phyloP scores from a whole-genome alignment of 2,797 vertebrate genomes.

The Miichthys miiuy region DNA sequence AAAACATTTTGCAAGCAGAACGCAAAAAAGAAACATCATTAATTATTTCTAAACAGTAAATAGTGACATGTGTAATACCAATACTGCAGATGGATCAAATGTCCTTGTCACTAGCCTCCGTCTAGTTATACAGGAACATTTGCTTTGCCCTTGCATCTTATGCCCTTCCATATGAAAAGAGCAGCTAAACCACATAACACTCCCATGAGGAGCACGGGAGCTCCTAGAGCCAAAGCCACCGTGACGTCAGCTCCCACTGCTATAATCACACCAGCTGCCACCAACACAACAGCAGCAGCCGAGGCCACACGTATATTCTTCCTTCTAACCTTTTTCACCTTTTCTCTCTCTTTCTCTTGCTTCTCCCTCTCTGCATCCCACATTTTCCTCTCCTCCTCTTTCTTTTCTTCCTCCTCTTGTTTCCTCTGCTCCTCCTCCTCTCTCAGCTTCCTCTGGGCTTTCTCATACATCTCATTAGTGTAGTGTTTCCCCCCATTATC shows the following conservation, averaged over 20 bases:
- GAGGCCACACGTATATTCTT: constrained; percentile 68
- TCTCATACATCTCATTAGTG: constrained; percentile 81
- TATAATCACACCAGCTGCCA: constrained; percentile 72
- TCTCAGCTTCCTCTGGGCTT: constrained; percentile 73
- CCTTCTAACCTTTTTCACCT: constrained; percentile 59
- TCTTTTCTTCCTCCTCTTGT: constrained; percentile 73
- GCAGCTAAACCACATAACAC: constrained; percentile 69
- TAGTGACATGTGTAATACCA: not conserved
- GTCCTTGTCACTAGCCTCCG: constrained; percentile 12
- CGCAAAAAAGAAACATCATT: constrained; percentile 5
- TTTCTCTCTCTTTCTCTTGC: constrained; percentile 61
- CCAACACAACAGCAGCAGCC: constrained; percentile 66
- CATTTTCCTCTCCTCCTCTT: constrained; percentile 74
- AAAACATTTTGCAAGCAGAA: not conserved
- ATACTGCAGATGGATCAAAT: not conserved
- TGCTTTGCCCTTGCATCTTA: constrained; percentile 67
- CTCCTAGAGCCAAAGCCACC: constrained; percentile 78
- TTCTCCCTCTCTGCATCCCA: constrained; percentile 78
- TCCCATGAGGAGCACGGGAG: constrained; percentile 72
- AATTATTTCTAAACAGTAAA: not conserved
- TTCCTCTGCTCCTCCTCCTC: constrained; percentile 73
- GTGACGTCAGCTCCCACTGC: constrained; percentile 72
- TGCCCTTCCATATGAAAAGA: constrained; percentile 74
- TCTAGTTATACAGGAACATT: constrained; percentile 46
- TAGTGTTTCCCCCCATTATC: constrained; percentile 81